These are phyloP conservation scores for Mesocricetus auratus DNA, from an alignment of 2,113 vertebrate genomes.

Conservation along the genomic window DNA sequence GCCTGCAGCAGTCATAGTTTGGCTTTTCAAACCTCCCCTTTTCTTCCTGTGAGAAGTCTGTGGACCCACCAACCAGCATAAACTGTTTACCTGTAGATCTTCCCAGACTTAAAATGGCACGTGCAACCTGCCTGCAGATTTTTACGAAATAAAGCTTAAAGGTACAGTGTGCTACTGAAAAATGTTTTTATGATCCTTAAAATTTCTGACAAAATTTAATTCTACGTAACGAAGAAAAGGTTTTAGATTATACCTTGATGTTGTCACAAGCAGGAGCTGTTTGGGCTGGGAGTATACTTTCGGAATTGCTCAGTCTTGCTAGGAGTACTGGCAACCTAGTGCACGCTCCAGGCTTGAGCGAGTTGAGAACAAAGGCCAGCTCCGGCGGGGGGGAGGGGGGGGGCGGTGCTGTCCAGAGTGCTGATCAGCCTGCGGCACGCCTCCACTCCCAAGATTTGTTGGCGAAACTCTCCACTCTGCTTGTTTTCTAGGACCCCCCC, in stretches of 20 bases:
- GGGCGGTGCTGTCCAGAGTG: slow-evolving; percentile 87
- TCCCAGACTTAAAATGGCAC: not conserved
- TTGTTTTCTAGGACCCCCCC: not conserved
- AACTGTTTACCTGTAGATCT: not conserved
- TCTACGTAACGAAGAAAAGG: not conserved
- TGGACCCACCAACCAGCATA: not conserved
- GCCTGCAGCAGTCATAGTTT: not conserved
- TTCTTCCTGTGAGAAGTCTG: not conserved
- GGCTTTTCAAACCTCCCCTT: not conserved
- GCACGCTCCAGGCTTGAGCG: not conserved
- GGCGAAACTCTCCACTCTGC: not conserved
- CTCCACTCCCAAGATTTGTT: not conserved
- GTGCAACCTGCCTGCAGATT: not conserved
- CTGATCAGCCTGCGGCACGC: slow-evolving; percentile 75
- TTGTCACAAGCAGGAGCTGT: not conserved
- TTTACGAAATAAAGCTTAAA: slow-evolving; percentile 36
- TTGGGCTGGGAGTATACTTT: not conserved
- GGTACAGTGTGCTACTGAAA: not conserved
- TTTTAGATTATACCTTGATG: not conserved
- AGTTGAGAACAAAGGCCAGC: slow-evolving; percentile 58
- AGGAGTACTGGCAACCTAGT: not conserved
- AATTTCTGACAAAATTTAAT: not conserved
- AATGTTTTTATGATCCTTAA: not conserved
- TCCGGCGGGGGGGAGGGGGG: not conserved
- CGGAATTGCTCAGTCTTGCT: not conserved